Evolutionary conservation across 2,797 vertebrate species (phyloP).

Genomic region (Siniperca undulata): DNA sequence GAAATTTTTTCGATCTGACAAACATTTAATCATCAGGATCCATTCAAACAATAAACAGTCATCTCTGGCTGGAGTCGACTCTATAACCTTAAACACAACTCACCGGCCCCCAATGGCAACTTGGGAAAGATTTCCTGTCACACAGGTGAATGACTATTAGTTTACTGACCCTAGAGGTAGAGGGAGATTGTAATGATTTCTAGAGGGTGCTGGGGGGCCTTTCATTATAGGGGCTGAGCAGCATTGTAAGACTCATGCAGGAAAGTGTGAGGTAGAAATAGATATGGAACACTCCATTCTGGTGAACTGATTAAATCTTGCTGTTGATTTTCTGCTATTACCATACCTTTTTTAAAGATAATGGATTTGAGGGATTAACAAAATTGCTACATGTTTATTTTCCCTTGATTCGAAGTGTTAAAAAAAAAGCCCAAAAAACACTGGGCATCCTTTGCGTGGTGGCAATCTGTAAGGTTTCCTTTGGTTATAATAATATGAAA

Average conservation of each 20-base stretch:
- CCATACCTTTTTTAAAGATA: conserved; percentile 54
- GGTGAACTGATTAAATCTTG: conserved; percentile 71
- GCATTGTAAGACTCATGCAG: conserved; percentile 42
- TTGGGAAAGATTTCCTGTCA: conserved; percentile 87
- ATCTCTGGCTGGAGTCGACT: conserved; percentile 72
- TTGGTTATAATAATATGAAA: conserved; percentile 14
- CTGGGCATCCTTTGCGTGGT: background rate
- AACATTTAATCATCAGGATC: conserved; percentile 52
- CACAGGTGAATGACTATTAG: conserved; percentile 87
- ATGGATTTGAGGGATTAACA: conserved; percentile 61
- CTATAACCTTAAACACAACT: conserved; percentile 83
- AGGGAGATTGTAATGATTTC: conserved; percentile 83
- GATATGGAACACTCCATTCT: conserved; percentile 69
- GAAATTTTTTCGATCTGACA: conserved; percentile 41
- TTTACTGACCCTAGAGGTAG: conserved; percentile 82
- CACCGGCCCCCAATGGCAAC: conserved; percentile 73
- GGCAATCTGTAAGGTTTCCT: conserved; percentile 8
- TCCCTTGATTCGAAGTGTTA: conserved; percentile 4
- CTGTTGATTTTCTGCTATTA: conserved; percentile 64
- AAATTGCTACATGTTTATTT: conserved; percentile 49
- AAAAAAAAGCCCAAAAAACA: background rate
- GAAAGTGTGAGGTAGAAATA: conserved; percentile 62
- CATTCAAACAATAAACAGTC: conserved; percentile 67
- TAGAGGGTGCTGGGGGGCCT: conserved; percentile 74
- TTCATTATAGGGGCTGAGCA: conserved; percentile 76